Conservation (phyloP, 2,797 vertebrate species). For the Phoxinus dragarum region DNA sequence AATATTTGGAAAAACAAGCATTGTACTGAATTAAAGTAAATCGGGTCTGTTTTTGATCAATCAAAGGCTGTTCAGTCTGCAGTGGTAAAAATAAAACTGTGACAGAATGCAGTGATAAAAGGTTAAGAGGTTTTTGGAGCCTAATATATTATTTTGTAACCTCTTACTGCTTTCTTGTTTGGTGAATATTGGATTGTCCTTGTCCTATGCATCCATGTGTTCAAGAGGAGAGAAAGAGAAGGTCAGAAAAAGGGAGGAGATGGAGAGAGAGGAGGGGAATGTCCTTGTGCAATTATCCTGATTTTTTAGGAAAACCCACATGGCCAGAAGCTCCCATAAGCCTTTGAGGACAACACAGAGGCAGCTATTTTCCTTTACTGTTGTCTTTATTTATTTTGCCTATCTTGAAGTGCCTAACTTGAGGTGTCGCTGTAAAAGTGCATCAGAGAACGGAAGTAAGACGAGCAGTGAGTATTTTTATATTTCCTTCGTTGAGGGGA, state of each 20-base stretch:
- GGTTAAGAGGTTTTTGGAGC: neutral
- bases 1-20: neutral
- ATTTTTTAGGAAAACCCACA: slow-evolving; percentile 17
- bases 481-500: neutral
- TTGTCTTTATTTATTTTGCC: neutral
- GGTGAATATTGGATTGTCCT: neutral
- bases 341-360: slow-evolving; percentile 25
- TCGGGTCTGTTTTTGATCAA: neutral
- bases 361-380: slow-evolving; percentile 12
- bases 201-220: neutral
- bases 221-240: slow-evolving; percentile 8
- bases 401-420: neutral
- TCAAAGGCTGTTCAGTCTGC: neutral
- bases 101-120: neutral
- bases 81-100: neutral
- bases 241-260: slow-evolving; percentile 42
- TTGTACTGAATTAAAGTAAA: neutral
- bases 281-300: slow-evolving; percentile 6
- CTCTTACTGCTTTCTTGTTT: neutral
- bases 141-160: neutral
- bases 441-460: slow-evolving; percentile 20
- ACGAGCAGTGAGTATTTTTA: slow-evolving; percentile 48
- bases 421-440: neutral
- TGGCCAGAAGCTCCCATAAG: slow-evolving; percentile 16
- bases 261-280: slow-evolving; percentile 38